Conservation (phyloP, 2,113 vertebrate genomes). For the Machaerirhynchus nigripectus region DNA sequence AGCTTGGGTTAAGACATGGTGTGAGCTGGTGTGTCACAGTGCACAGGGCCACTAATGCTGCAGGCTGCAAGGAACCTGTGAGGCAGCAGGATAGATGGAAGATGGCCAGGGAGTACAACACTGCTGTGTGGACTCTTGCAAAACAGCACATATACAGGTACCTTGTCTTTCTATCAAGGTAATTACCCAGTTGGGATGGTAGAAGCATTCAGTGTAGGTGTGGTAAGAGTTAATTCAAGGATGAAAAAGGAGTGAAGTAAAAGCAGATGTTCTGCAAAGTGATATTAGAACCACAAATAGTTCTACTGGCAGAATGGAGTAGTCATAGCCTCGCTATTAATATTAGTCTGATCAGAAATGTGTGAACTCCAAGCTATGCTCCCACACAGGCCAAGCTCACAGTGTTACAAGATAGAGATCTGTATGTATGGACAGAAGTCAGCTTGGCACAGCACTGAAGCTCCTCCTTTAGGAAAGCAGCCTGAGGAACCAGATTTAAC, state of each 20-base stretch:
- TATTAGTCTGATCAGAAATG: not conserved
- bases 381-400: not conserved
- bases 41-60: not conserved
- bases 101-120: not conserved
- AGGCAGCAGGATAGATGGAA: not conserved
- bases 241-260: not conserved
- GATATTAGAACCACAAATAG: not conserved
- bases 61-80: not conserved
- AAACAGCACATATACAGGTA: not conserved
- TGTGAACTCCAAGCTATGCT: not conserved
- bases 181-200: not conserved
- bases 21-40: not conserved
- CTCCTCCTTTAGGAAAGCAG: not conserved
- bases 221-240: not conserved
- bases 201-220: not conserved
- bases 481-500: not conserved
- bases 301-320: not conserved
- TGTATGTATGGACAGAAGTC: not conserved
- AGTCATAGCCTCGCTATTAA: not conserved
- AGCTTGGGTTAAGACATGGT: not conserved
- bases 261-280: not conserved
- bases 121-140: not conserved
- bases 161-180: not conserved
- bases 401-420: not conserved
- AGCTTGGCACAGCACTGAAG: not conserved